These are phyloP conservation scores for Xylocampa areola DNA, from an alignment of 2,888 invertebrate genomes.

Conservation along the genomic window DNA sequence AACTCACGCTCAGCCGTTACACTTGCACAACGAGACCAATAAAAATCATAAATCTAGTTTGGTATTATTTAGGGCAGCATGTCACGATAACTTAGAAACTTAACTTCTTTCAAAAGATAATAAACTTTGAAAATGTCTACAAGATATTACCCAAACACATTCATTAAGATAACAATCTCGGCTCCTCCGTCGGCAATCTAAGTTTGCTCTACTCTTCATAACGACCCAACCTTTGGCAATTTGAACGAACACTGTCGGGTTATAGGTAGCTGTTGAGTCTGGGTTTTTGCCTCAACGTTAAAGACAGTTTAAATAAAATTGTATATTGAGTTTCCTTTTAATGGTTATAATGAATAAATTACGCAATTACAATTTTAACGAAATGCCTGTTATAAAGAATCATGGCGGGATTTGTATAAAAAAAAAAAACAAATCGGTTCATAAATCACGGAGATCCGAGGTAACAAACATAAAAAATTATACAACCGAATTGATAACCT, in stretches of 20 bases:
- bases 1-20: no score
- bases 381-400: no score
- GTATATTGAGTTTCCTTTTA: slow-evolving; percentile 1
- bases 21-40: no score
- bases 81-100: neutral
- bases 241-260: slow-evolving; percentile 52
- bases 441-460: no score
- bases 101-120: slow-evolving; percentile 31
- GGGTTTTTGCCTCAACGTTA: neutral
- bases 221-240: slow-evolving; percentile 65
- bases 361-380: no score
- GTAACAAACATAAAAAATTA: no score
- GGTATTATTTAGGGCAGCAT: neutral
- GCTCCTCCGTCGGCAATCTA: slow-evolving; percentile 65
- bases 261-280: slow-evolving; percentile 9
- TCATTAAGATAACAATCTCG: slow-evolving; percentile 70
- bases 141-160: slow-evolving; percentile 59
- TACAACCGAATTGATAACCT: no score
- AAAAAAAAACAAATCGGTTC: no score
- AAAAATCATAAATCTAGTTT: no score
- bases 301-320: slow-evolving; percentile 4
- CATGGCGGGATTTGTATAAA: no score
- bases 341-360: neutral
- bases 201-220: slow-evolving; percentile 71
- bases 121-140: slow-evolving; percentile 46